A percentile compares a stretch with the other conserved stretches of the same genome.
Conservation (phyloP, 2,888 invertebrate genomes). For the Uropetala carovei region DNA sequence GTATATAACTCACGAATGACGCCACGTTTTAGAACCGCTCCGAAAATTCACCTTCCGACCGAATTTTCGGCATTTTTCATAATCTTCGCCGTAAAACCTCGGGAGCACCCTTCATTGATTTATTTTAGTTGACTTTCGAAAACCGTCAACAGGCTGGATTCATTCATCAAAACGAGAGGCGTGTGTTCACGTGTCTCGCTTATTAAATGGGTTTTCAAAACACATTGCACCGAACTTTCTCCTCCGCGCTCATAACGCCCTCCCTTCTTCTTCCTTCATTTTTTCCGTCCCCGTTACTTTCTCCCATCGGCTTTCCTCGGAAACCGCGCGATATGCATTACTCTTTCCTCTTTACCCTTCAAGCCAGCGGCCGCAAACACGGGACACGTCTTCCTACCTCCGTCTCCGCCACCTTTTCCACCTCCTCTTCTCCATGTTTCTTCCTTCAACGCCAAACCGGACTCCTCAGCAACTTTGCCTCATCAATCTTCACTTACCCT, state of each 20-base stretch:
- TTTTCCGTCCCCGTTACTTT: no score
- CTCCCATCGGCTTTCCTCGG: not conserved
- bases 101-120: not conserved
- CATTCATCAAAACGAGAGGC: conserved; percentile 13
- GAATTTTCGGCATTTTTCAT: not conserved
- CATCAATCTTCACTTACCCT: not conserved
- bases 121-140: conserved; percentile 25
- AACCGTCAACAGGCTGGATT: conserved; percentile 12
- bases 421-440: not conserved
- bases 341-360: not conserved
- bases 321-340: not conserved
- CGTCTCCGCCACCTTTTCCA: not conserved
- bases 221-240: no score
- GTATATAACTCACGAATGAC: not conserved
- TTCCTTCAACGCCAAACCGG: not conserved
- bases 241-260: no score
- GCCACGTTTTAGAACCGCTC: not conserved
- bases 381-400: not conserved
- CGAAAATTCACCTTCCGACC: not conserved
- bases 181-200: not conserved
- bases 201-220: not conserved
- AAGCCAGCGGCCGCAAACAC: no score
- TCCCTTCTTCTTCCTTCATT: no score
- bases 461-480: not conserved
- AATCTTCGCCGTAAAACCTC: not conserved